Conservation (phyloP, 2,797 vertebrate species). For the Falco cherrug region DNA sequence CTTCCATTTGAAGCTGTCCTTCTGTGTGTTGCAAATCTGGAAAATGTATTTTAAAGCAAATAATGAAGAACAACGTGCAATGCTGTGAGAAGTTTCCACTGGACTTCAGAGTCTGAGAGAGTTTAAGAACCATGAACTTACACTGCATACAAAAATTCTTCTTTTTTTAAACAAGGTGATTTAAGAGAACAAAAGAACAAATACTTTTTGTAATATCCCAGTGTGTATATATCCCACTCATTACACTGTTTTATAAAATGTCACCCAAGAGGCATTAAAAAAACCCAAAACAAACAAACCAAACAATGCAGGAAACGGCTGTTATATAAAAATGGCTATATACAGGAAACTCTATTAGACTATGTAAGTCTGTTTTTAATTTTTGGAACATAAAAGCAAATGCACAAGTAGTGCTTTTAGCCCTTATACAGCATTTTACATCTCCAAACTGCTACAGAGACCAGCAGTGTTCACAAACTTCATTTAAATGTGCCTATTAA, state of each 20-base stretch:
- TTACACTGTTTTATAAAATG: not conserved
- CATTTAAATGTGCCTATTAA: not conserved
- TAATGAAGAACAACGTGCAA: not conserved
- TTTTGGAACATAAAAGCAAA: not conserved
- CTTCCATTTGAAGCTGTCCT: slow-evolving; percentile 88
- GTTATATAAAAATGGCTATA: no score
- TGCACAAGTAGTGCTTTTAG: not conserved
- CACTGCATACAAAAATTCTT: not conserved
- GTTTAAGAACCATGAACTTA: not conserved
- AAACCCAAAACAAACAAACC: not conserved
- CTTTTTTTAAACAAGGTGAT: not conserved
- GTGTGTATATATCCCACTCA: not conserved
- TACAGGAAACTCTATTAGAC: not conserved
- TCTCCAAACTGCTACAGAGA: not conserved
- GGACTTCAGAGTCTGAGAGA: not conserved
- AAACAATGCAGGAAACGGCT: not conserved
- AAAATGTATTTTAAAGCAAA: slow-evolving; percentile 53
- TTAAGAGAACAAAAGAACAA: not conserved
- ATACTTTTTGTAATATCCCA: not conserved
- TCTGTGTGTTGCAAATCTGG: slow-evolving; percentile 87
- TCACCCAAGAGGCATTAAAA: not conserved
- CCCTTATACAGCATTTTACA: not conserved
- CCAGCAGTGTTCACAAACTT: not conserved
- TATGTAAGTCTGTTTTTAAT: not conserved
- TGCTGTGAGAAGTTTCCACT: not conserved